Evolutionary conservation across 2,797 vertebrate species (phyloP).

Genomic region (Chiroxiphia lanceolata): DNA sequence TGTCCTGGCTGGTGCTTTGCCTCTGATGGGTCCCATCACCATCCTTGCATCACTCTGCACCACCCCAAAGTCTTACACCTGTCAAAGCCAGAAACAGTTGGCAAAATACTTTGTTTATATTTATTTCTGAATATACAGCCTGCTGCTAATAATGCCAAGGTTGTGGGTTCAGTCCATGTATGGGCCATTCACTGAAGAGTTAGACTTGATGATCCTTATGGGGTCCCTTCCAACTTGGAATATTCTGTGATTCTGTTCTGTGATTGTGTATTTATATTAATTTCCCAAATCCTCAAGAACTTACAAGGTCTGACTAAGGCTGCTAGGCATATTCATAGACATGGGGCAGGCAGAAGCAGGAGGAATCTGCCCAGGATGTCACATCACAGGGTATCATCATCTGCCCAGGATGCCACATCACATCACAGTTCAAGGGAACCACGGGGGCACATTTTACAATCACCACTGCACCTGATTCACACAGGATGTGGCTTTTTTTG

Average conservation of each 20-base stretch:
- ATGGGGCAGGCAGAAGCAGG: not conserved
- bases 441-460: not conserved
- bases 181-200: not conserved
- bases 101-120: not conserved
- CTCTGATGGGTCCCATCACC: not conserved
- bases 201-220: not conserved
- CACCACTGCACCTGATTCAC: slow-evolving; percentile 21
- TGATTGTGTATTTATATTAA: not conserved
- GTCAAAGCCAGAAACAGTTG: not conserved
- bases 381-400: not conserved
- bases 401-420: slow-evolving; percentile 4
- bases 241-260: not conserved
- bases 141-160: not conserved
- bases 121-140: not conserved
- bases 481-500: slow-evolving; percentile 40
- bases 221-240: not conserved
- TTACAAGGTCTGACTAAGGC: not conserved
- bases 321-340: not conserved
- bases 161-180: not conserved
- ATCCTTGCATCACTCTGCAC: not conserved
- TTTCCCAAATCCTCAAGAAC: not conserved
- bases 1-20: not conserved
- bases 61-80: not conserved
- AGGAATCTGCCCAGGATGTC: not conserved
- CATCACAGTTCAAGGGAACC: not conserved